Percentiles rank a stretch among this genome's conserved stretches.
These are phyloP conservation scores for Trochalopteron elliotii DNA, from an alignment of 2,113 vertebrate genomes.

Conservation along the genomic window DNA sequence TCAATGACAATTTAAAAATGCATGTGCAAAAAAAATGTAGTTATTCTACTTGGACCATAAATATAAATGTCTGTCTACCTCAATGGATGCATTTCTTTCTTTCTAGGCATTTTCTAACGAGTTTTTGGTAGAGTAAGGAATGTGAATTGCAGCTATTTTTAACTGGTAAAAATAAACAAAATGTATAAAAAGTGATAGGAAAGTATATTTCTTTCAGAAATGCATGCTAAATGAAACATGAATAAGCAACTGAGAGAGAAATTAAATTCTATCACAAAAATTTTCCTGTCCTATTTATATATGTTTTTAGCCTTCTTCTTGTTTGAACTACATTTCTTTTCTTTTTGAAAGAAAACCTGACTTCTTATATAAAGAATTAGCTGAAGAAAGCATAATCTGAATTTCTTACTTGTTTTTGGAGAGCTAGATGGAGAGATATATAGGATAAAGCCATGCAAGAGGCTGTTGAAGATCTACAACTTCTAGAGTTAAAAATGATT, in stretches of 20 bases:
- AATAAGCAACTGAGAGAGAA: background rate
- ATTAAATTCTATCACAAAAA: background rate
- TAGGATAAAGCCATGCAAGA: background rate
- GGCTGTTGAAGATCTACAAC: background rate
- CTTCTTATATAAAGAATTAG: background rate
- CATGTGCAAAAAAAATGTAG: background rate
- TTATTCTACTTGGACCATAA: background rate
- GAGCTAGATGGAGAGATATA: too few species aligned
- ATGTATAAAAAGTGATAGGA: background rate
- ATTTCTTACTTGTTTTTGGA: background rate
- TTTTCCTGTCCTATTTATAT: background rate
- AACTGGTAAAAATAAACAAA: background rate
- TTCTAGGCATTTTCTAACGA: background rate
- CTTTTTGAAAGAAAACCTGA: background rate
- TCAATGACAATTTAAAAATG: background rate
- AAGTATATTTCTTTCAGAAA: background rate
- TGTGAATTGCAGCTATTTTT: background rate
- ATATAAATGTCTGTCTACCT: background rate
- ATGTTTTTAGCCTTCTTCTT: background rate
- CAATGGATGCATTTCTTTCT: fast-evolving
- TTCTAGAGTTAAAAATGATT: background rate
- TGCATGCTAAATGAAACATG: background rate
- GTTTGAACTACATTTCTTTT: background rate
- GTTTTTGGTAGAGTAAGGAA: background rate
- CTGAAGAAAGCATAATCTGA: background rate